Evolutionary conservation across 2,888 invertebrate species (phyloP).

Genomic region (Athalia cordata): DNA sequence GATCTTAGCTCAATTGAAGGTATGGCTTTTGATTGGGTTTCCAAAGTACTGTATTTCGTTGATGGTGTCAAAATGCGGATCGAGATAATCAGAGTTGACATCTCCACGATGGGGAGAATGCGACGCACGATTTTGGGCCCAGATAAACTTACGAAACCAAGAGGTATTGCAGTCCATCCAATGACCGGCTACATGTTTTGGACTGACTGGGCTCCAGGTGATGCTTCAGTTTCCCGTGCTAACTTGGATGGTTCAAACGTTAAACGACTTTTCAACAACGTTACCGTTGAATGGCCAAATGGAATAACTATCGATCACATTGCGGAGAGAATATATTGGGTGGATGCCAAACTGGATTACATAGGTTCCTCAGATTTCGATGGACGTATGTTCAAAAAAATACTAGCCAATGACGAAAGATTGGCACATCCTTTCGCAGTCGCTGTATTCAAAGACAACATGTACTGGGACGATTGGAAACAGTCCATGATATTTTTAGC

Average conservation of each 20-base stretch:
- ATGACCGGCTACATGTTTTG: constrained; percentile 87
- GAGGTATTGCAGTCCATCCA: constrained; percentile 90
- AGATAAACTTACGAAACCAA: constrained; percentile 81
- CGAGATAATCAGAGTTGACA: constrained; percentile 85
- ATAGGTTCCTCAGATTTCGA: constrained; percentile 86
- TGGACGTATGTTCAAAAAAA: constrained; percentile 80
- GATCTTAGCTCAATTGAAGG: constrained; percentile 89
- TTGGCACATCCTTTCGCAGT: constrained; percentile 91
- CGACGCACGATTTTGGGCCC: constrained; percentile 84
- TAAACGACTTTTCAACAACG: constrained; percentile 78
- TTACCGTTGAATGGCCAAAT: constrained; percentile 88
- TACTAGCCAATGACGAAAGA: constrained; percentile 79
- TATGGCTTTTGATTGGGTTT: constrained; percentile 93
- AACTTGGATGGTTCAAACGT: constrained; percentile 86
- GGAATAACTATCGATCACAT: constrained; percentile 89
- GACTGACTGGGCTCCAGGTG: constrained; percentile 90
- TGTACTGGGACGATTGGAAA: constrained; percentile 95
- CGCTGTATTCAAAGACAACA: constrained; percentile 87
- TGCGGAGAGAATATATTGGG: constrained; percentile 90
- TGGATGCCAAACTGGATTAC: constrained; percentile 88
- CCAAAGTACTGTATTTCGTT: constrained; percentile 90
- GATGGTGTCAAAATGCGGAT: constrained; percentile 87
- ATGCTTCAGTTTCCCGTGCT: constrained; percentile 86
- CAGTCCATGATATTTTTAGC: constrained; percentile 85
- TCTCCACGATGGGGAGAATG: constrained; percentile 80